phyloP scores from a whole-genome alignment of 2,797 vertebrate genomes.

The Gymnopithys bicolor region DNA sequence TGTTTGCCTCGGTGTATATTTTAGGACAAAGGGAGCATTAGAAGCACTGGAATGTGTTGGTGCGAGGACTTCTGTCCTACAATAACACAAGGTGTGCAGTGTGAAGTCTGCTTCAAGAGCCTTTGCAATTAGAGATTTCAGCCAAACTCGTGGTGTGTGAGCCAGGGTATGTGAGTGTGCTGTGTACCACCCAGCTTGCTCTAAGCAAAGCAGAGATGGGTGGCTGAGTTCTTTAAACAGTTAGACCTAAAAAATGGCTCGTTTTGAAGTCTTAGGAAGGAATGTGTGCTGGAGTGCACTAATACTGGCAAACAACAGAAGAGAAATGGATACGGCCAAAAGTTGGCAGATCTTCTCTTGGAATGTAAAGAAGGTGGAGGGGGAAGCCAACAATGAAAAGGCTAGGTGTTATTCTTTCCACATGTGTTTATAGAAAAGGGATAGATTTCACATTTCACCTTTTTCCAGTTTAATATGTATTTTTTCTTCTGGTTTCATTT shows the following conservation, averaged over 20 bases:
- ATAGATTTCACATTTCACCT: constrained; percentile 52
- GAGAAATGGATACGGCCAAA: constrained; percentile 17
- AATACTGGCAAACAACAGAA: constrained; percentile 42
- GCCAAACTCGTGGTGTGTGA: neutral
- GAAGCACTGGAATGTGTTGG: neutral
- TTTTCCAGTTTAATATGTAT: constrained; percentile 40
- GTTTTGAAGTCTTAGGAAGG: constrained; percentile 42
- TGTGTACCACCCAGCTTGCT: constrained; percentile 40
- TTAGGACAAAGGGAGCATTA: neutral
- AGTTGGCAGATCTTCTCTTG: constrained; percentile 38
- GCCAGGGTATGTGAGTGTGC: fast-evolving
- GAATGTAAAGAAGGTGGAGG: neutral
- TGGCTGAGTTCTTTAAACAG: constrained; percentile 16
- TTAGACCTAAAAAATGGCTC: constrained; percentile 17
- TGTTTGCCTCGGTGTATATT: neutral
- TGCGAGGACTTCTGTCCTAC: neutral
- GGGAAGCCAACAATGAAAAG: constrained; percentile 30
- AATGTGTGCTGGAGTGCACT: constrained; percentile 30
- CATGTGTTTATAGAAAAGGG: constrained; percentile 56
- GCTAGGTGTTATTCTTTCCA: constrained; percentile 69
- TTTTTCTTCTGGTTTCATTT: constrained; percentile 39
- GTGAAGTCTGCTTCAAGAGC: neutral
- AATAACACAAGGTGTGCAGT: neutral
- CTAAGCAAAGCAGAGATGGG: neutral
- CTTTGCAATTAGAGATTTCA: neutral